phyloP scores from a whole-genome alignment of 1,140 invertebrate species.

The Babylonia areolata region DNA sequence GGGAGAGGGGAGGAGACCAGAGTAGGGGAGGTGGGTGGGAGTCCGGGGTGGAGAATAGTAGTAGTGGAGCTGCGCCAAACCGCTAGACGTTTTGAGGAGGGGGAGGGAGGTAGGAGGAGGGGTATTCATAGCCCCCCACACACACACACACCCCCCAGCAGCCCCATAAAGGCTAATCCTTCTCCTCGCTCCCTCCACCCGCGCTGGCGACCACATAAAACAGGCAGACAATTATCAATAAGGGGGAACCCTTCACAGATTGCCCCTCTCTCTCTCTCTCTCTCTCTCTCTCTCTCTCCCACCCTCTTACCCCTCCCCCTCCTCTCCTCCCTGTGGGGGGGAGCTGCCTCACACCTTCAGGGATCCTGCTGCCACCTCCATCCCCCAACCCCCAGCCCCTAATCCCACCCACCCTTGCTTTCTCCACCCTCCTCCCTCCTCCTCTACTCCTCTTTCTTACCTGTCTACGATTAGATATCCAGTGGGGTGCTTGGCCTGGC shows the following conservation, averaged over 20 bases:
- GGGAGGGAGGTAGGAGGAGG: neutral
- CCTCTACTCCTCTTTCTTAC: neutral
- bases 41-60: neutral
- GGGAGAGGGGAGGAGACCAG: neutral
- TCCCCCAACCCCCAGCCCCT: neutral
- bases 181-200: neutral
- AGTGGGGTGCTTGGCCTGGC: too few relatives aligned
- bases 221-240: conserved; percentile 24
- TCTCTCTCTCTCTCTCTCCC: neutral
- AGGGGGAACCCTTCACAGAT: neutral
- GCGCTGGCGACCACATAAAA: conserved; percentile 13
- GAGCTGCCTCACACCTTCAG: neutral
- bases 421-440: neutral
- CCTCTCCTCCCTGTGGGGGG: neutral
- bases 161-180: neutral
- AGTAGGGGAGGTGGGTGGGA: neutral
- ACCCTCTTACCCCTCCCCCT: neutral
- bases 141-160: too few relatives aligned
- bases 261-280: neutral
- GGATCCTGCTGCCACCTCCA: neutral
- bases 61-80: neutral
- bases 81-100: neutral
- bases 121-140: neutral
- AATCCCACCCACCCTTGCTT: too few relatives aligned
- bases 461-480: too few relatives aligned